Conservation (phyloP, 2,113 vertebrate genomes). For the Pelecanus crispus region DNA sequence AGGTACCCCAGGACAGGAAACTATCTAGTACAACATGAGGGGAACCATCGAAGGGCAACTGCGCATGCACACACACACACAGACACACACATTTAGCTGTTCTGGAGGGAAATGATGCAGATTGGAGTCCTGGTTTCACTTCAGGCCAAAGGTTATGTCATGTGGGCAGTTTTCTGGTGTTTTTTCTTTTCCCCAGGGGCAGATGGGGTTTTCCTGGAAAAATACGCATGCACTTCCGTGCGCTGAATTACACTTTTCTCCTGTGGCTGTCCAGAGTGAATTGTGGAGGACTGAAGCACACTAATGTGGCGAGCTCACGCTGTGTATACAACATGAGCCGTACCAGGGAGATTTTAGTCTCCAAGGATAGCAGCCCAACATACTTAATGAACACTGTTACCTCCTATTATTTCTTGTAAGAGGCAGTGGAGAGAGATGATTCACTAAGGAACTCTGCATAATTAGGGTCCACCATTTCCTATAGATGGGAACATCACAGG, state of each 20-base stretch:
- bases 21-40: background rate
- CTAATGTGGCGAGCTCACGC: background rate
- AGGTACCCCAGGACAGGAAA: background rate
- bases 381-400: conserved; percentile 38
- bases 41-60: background rate
- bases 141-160: background rate
- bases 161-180: background rate
- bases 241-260: background rate
- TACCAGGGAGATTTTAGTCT: background rate
- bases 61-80: fast-evolving
- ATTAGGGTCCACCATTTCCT: conserved; percentile 56
- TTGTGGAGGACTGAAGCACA: background rate
- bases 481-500: conserved; percentile 35
- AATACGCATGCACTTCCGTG: background rate
- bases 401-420: conserved; percentile 40
- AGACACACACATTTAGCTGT: background rate
- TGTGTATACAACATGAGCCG: fast-evolving
- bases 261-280: background rate
- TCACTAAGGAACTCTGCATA: conserved; percentile 53
- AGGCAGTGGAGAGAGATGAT: conserved; percentile 31
- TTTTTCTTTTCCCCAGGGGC: background rate
- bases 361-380: background rate
- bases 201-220: background rate
- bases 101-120: background rate
- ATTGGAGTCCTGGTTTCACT: background rate